phyloP scores from a whole-genome alignment of 1,140 invertebrate genomes.

The Caerostris darwini region DNA sequence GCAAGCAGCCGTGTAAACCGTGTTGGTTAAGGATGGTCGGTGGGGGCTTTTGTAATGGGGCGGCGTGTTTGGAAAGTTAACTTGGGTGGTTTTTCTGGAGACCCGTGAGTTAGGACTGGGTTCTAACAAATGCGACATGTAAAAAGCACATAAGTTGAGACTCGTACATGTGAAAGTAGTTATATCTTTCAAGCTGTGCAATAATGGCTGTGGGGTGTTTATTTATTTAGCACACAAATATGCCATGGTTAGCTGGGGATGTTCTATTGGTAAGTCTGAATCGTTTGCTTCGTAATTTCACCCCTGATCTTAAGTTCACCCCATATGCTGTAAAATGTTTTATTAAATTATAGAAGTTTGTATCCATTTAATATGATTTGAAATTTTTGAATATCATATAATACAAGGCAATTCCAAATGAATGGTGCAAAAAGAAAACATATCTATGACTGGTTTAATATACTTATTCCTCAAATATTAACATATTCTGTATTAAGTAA shows the following conservation, averaged over 20 bases:
- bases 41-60: conserved; percentile 56
- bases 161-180: neutral
- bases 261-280: neutral
- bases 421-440: too few relatives aligned
- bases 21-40: neutral
- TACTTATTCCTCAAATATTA: too few relatives aligned
- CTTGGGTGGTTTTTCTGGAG: conserved; percentile 51
- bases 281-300: too few relatives aligned
- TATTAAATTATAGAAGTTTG: too few relatives aligned
- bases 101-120: neutral
- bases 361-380: too few relatives aligned
- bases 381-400: too few relatives aligned
- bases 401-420: too few relatives aligned
- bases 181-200: conserved; percentile 26
- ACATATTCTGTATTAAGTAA: too few relatives aligned
- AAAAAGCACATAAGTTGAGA: conserved; percentile 11
- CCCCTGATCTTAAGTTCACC: too few relatives aligned
- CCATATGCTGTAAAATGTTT: too few relatives aligned
- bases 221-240: neutral
- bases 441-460: too few relatives aligned
- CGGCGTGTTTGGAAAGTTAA: conserved; percentile 54
- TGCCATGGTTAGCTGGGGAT: neutral
- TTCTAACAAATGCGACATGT: conserved; percentile 8
- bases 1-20: conserved; percentile 33
- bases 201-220: neutral